Evolutionary conservation across 2,888 invertebrate genomes (phyloP).

Genomic region (Melanchra persicariae): DNA sequence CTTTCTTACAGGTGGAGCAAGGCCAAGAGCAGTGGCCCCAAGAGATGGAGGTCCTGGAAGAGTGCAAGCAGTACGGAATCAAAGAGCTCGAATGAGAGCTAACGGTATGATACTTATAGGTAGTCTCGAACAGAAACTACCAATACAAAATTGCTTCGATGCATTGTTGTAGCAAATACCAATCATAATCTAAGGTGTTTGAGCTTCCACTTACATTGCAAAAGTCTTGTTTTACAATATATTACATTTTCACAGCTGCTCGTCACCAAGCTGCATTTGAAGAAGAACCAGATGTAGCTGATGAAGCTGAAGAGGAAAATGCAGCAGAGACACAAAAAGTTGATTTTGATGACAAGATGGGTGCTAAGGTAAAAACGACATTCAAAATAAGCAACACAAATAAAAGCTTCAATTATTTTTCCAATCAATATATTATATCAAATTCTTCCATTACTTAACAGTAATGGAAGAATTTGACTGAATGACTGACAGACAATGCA

Average conservation of each 20-base stretch:
- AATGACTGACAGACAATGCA: too few relatives aligned
- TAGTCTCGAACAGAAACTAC: not conserved
- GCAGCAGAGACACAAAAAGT: conserved; percentile 75
- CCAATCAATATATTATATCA: not conserved
- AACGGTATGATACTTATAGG: conserved; percentile 85
- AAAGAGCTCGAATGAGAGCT: conserved; percentile 92
- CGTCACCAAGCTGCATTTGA: conserved; percentile 86
- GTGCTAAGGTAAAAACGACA: conserved; percentile 92
- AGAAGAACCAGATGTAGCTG: conserved; percentile 88
- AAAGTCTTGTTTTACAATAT: not conserved
- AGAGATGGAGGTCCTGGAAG: conserved; percentile 92
- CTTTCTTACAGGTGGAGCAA: conserved; percentile 74
- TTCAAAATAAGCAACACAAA: not conserved
- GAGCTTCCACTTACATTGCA: not conserved
- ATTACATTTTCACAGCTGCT: conserved; percentile 75
- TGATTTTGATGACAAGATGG: conserved; percentile 94
- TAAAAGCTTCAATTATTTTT: not conserved
- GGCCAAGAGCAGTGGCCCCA: conserved; percentile 82
- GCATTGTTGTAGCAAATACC: not conserved
- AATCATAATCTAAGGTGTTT: not conserved
- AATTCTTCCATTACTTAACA: too few relatives aligned
- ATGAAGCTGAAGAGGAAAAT: conserved; percentile 88
- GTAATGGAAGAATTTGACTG: too few relatives aligned
- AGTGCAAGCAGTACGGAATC: conserved; percentile 94
- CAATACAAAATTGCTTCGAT: not conserved